Percentiles rank a stretch among this genome's conserved stretches.
Conservation (phyloP, 2,113 vertebrate species). For the Hypocryptadius cinnamomeus region DNA sequence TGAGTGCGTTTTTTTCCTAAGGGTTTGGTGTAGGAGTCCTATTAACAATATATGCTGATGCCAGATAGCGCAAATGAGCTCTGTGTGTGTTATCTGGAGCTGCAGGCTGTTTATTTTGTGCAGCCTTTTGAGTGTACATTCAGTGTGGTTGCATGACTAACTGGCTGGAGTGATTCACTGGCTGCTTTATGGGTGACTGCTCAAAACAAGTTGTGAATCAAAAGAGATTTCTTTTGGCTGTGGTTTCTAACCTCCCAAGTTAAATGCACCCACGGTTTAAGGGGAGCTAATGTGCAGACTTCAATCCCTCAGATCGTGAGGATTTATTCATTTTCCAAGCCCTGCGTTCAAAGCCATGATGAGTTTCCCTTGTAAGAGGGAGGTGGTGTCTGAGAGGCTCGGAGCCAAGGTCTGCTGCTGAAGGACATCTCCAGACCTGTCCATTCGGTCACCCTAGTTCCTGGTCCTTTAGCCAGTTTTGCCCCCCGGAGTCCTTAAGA, state of each 20-base stretch:
- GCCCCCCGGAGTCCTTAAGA: not conserved
- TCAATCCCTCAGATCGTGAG: not conserved
- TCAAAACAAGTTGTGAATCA: constrained; percentile 68
- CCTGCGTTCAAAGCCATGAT: not conserved
- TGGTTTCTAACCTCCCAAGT: constrained; percentile 55
- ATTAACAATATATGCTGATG: constrained; percentile 23
- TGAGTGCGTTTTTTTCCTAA: not conserved
- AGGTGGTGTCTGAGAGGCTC: not conserved
- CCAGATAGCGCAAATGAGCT: constrained; percentile 42
- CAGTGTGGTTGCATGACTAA: constrained; percentile 64
- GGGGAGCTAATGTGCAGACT: constrained; percentile 36
- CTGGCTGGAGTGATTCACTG: constrained; percentile 60
- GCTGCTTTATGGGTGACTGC: constrained; percentile 55
- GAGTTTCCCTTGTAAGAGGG: constrained; percentile 24
- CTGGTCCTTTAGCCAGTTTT: not conserved
- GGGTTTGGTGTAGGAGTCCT: constrained; percentile 38
- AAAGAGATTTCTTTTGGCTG: constrained; percentile 58
- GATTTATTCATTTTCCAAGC: constrained; percentile 39
- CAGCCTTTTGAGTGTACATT: constrained; percentile 20
- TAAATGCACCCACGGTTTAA: constrained; percentile 45
- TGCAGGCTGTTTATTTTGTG: constrained; percentile 58
- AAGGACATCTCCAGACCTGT: not conserved
- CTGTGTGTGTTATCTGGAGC: constrained; percentile 42
- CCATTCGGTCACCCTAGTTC: not conserved
- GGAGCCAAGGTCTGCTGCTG: not conserved